Base-by-base conservation (phyloP, 2,113 vertebrate genomes). In the Dascyllus trimaculatus region DNA sequence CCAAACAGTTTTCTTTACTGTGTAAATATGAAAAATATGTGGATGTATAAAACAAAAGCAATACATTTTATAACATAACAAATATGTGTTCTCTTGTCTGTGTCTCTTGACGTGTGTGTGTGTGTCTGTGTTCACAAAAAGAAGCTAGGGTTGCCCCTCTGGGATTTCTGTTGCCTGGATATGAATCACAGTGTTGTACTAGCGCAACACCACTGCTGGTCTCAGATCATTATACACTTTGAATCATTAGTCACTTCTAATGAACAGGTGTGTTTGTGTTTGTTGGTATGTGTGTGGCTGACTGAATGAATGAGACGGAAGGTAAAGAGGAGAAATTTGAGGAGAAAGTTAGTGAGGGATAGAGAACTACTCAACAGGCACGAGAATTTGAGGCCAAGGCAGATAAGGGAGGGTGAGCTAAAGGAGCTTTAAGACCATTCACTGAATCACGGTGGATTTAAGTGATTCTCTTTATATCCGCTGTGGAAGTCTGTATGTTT, bases 121-220 rank as follows among this genome's bases (percentile, higher is more conserved):
- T 75, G 24, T 75, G 18, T 58, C 21, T 60, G 29, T 54, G 21
- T 11, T 35, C 35, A 62, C 11, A 82, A 32, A 64, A 17, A 81
- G 38, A 59, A 71, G 68, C 70, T 68, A 26, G 48, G 52, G 64
- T 63, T 11, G 22, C 22, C 76, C 80, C 80, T 65, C 15, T 63
- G 73, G 75, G 89, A 78, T 82, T 78, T 80, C 35, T 81, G 86
- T 91, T 89, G 85, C 88, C 74, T 91, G 9, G 87, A 71, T 87
- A 83, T 91, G 29, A 89, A 76, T 43, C 43, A 25, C 77, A 79
- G 58, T 73, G 68, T 81, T 54, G 62, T 81, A 70, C 61, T 24
- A 81, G 57, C 32, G 65, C 65, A 88, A 82, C 77, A 80, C 19
- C 40, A 48, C 61, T 35, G 63, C 63, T 35, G 11, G 25, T 63